These are phyloP conservation scores for Gasterosteus nipponicus DNA, from an alignment of 2,113 vertebrate species.

Conservation along the genomic window DNA sequence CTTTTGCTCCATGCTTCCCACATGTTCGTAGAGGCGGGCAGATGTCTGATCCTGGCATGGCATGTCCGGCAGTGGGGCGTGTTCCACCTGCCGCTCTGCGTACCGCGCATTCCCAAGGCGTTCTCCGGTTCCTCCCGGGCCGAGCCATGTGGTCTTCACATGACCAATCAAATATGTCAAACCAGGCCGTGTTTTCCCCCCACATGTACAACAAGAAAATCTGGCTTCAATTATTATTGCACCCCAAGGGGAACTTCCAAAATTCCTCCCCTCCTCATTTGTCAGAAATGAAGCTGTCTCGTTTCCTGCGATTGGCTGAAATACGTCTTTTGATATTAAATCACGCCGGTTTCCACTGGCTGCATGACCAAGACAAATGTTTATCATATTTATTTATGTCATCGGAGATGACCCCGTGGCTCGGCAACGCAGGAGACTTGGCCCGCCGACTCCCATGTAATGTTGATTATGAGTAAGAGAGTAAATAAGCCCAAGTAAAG, in stretches of 20 bases:
- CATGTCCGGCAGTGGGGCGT: conserved; percentile 37
- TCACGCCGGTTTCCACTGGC: conserved; percentile 74
- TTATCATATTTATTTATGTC: conserved; percentile 81
- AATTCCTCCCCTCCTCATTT: conserved; percentile 79
- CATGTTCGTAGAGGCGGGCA: conserved; percentile 42
- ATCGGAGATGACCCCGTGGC: conserved; percentile 72
- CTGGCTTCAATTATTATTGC: conserved; percentile 82
- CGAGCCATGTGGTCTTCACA: conserved; percentile 79
- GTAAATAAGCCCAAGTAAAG: conserved; percentile 73
- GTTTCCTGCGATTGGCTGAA: conserved; percentile 81
- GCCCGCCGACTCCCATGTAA: conserved; percentile 60
- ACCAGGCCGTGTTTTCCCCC: conserved; percentile 68
- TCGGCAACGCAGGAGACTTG: conserved; percentile 60
- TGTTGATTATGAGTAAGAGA: conserved; percentile 75
- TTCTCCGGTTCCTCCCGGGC: conserved; percentile 56
- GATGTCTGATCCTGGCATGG: conserved; percentile 61
- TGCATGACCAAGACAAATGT: conserved; percentile 80
- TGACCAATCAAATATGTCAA: conserved; percentile 82
- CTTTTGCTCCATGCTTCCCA: conserved; percentile 55
- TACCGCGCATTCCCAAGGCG: conserved; percentile 53
- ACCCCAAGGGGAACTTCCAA: conserved; percentile 76
- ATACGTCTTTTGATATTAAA: conserved; percentile 82
- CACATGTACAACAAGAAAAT: conserved; percentile 76
- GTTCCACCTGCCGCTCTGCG: conserved; percentile 70
- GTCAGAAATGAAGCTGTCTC: conserved; percentile 80